These are phyloP conservation scores for Margarornis squamiger DNA, from an alignment of 2,797 vertebrate genomes.

Conservation along the genomic window DNA sequence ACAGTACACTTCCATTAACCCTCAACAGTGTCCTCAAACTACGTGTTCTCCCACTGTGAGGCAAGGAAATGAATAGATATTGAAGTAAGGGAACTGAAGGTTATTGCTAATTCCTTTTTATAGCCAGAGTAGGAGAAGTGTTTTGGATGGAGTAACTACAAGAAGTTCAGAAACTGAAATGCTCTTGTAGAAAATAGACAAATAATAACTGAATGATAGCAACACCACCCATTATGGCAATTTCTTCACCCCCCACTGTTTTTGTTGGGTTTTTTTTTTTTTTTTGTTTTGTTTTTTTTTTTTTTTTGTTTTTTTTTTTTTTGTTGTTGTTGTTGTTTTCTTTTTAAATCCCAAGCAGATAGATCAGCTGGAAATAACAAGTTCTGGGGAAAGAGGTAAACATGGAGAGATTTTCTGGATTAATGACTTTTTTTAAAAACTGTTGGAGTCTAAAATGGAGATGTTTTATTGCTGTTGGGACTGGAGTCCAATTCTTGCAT, in stretches of 20 bases:
- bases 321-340: no score
- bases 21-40: not conserved
- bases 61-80: not conserved
- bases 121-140: not conserved
- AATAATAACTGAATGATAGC: not conserved
- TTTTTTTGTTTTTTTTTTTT: not conserved
- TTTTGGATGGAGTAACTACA: not conserved
- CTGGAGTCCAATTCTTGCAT: not conserved
- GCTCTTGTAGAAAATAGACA: not conserved
- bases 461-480: not conserved
- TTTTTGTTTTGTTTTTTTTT: not conserved
- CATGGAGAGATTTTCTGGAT: not conserved
- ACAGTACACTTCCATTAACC: not conserved
- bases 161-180: not conserved
- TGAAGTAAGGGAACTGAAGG: not conserved
- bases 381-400: not conserved
- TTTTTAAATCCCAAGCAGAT: fast-evolving
- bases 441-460: not conserved
- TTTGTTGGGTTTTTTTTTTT: no score
- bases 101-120: not conserved
- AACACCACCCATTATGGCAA: not conserved
- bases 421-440: not conserved
- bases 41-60: not conserved
- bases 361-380: not conserved
- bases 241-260: not conserved